These are phyloP conservation scores for Corythornis leucogaster DNA, from an alignment of 2,797 vertebrate species.

Conservation along the genomic window DNA sequence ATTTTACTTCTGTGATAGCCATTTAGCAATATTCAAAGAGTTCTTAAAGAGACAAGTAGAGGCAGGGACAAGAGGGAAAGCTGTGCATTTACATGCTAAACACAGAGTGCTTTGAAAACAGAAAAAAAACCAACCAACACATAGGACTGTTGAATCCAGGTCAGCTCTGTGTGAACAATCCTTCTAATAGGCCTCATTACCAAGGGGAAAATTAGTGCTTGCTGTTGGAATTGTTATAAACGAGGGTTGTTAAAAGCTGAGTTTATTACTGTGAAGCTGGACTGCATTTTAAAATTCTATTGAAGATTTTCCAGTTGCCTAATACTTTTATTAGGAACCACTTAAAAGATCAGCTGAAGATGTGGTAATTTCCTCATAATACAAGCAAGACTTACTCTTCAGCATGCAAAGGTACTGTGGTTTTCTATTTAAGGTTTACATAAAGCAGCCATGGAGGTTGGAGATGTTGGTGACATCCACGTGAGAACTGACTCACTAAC, in stretches of 20 bases:
- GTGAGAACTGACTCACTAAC: background rate
- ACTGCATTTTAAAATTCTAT: constrained; percentile 22
- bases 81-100: background rate
- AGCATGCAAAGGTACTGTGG: constrained; percentile 19
- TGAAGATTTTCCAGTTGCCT: constrained; percentile 58
- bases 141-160: constrained; percentile 44
- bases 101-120: background rate
- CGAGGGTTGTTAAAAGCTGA: constrained; percentile 12
- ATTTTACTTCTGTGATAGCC: constrained; percentile 24
- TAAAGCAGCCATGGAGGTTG: background rate
- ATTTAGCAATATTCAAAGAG: constrained; percentile 27
- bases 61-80: constrained; percentile 42
- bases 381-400: constrained; percentile 44
- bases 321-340: constrained; percentile 64
- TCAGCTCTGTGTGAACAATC: constrained; percentile 47
- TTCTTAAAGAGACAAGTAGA: constrained; percentile 11
- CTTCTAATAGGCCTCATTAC: constrained; percentile 52
- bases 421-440: constrained; percentile 39
- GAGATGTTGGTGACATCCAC: background rate
- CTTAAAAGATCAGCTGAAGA: constrained; percentile 59
- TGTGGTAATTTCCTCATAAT: constrained; percentile 18
- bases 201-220: constrained; percentile 51
- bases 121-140: background rate
- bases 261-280: constrained; percentile 39
- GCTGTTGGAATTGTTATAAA: constrained; percentile 57